Evolutionary conservation across 1,140 invertebrate species (phyloP), one percentile per base, ranked within the genome.

Genomic region (Danaus melanippus): DNA sequence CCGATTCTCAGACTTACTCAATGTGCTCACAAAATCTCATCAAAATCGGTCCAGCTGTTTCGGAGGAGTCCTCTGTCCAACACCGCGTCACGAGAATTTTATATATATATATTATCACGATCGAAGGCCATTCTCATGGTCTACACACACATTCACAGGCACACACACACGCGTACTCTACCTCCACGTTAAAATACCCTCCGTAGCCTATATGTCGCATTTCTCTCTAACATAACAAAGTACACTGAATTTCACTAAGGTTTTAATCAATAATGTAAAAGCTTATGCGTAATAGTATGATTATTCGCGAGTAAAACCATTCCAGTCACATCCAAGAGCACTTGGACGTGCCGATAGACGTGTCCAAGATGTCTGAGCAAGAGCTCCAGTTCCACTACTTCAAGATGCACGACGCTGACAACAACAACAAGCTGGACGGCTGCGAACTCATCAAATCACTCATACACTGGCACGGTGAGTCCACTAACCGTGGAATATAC

Each of bases 351-450:
- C 95, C 95, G n/a, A 93, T 97, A 46, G 96, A 98, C 84, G 96
- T 95, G n/a, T 94, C 92, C 60, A 96, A 97, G 88, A 97, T 98
- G 96, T 90, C 93, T 7, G 95, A 97, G 58, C 95, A 97, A 76
- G 96, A 98, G 82, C 79, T 98, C 6, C 96, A 97, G 83, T 98
- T 97, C 75, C 96, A 98, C 85, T 98, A 98, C 74, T 98, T 98
- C 83, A 98, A 97, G 87, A 97, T 98, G 95, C 96, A 98, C 66
- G 96, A 98, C 82, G 93, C 95, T 41, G 96, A 98, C 80, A 97
- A 97, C 68, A 98, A 98, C 73, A 97, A 97, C 71, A 97, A 96
- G 79, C 84, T 98, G 57, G 96, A 98, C 85, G 96, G 96, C 17
- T 96, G 95, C 87, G 96, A 98, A 84, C 87, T 97, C 41, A 96